phyloP scores from a whole-genome alignment of 2,888 invertebrate genomes.

The Anorthoa munda region DNA sequence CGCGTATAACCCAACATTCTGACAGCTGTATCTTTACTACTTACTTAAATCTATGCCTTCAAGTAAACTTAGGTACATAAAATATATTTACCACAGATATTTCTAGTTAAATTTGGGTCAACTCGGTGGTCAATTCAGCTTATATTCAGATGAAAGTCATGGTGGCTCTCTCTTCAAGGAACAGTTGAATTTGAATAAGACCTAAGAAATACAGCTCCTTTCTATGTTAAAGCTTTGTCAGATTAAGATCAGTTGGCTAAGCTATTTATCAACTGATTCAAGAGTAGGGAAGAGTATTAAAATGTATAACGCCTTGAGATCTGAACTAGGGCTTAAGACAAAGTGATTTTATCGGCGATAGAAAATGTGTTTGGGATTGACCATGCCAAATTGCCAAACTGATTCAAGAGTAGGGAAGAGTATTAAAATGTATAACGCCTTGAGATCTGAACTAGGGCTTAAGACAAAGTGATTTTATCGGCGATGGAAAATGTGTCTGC shows the following conservation, averaged over 20 bases:
- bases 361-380: too few species aligned
- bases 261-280: conserved; percentile 8
- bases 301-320: background rate
- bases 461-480: too few species aligned
- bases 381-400: background rate
- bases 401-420: background rate
- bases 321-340: too few species aligned
- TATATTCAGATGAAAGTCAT: conserved; percentile 30
- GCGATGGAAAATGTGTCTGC: too few species aligned
- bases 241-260: conserved; percentile 15
- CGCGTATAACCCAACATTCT: too few species aligned
- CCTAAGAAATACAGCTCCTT: conserved; percentile 4
- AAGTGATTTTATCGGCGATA: too few species aligned
- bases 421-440: background rate
- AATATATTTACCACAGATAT: conserved; percentile 39
- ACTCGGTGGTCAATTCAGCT: conserved; percentile 19
- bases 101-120: conserved; percentile 22
- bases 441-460: too few species aligned
- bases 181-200: conserved; percentile 39
- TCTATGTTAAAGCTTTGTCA: background rate
- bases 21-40: too few species aligned
- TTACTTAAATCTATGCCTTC: too few species aligned
- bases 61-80: background rate
- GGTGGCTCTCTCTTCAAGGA: conserved; percentile 37
- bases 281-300: background rate